Evolutionary conservation across 2,113 vertebrate species (phyloP), one percentile per base, ranked within the genome.

Genomic region (Microtus ochrogaster): DNA sequence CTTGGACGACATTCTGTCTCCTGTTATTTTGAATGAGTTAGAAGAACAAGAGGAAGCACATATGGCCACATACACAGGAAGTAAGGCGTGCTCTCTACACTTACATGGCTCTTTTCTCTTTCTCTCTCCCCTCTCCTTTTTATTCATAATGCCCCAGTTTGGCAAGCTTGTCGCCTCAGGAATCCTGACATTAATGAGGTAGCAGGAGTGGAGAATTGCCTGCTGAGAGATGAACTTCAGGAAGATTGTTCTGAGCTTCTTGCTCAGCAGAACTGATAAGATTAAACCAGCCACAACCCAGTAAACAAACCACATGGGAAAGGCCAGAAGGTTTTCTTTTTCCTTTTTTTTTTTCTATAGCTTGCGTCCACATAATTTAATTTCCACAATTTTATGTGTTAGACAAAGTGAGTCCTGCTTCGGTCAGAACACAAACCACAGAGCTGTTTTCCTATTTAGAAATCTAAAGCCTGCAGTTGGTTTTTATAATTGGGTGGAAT

Each of bases 131-230:
- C 24, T 7, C 12, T 4, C 4, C 22, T 7, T 30, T 65, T 79
- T 33, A 73, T 88, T 94, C n/a, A 41, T 70, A 49, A 58, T 89
- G 55, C 41, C 58, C 44, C 52, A 36, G 74, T 55, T 95, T 92
- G 95, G 91, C 94, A 81, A 88, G 65, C 68, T 70, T 61, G 90
- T 96, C 96, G 52, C 73, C 90, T 94, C 90, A 19, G 83, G 47
- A 9, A 78, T 92, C 87, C 90, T 97, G 97, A 95, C 97, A 65
- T 63, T 97, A 94, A 97, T 96, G 97, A 97, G 94, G 94, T 97
- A 96, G 81, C 49, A 47, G 65, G 77, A 94, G 47, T 41, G 36
- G 81, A 72, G 97, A 95, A 88, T 73, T 49, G 92, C 85, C 88
- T 95, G 97, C 89, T 36, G 61, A 85, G 90, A 96, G 94, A 90